Evolutionary conservation across 2,797 vertebrate genomes (phyloP), one percentile per base, ranked within the genome.

Genomic region (Merluccius polli): DNA sequence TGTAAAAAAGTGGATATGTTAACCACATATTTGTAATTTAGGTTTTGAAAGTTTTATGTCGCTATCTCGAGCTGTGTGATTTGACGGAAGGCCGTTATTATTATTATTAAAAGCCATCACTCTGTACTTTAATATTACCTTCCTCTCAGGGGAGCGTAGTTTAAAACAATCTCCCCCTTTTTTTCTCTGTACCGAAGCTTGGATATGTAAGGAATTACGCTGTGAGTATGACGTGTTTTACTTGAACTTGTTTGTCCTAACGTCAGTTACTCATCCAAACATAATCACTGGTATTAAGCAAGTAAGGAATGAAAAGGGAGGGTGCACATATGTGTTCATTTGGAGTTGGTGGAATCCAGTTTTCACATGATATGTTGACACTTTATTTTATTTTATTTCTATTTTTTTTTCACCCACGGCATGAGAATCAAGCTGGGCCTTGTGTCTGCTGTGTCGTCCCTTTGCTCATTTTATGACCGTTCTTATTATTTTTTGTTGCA

Each of bases 181-280:
- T 93, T 88, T 93, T 83, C 93, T 88, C 91, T 92, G 88, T 91
- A 91, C 88, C 91, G 85, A 94, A 95, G 94, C 92, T 93, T 89
- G 93, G 93, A 93, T 94, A 87, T 94, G 82, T 94, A 92, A 94
- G 93, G 92, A 93, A 89, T 93, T 94, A 91, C 88, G 80, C 90
- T 88, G 93, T 95, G 91, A 95, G 93, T 94, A 94, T 94, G 82
- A 86, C 38, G 84, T 85, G 86, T 90, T 93, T 92, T 89, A 84
- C 87, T 90, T 90, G 89, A 82, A 89, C 89, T 89, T 92, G 89
- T 94, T 82, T 93, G 92, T 92, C 89, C 91, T 87, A 74, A 86
- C 91, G 87, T 92, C 90, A 89, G 86, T 90, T 91, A 74, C 86
- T 85, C 90, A 92, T 93, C 85, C 89, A 84, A 88, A 89, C 89